Evolutionary conservation across 2,888 invertebrate species (phyloP).

Genomic region (Pegoplata infirma): DNA sequence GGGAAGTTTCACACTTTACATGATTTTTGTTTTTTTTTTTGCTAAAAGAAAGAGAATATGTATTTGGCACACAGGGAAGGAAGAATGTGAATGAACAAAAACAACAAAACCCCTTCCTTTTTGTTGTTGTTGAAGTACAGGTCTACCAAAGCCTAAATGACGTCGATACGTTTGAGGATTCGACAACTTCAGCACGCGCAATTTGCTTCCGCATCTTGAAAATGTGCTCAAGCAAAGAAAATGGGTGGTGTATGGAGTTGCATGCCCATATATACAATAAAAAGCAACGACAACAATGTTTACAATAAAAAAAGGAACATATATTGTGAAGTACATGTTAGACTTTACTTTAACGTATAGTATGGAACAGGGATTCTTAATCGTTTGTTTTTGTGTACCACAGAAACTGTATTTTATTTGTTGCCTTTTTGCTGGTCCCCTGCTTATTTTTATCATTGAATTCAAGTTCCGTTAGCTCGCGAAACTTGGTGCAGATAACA

Average conservation of each 20-base stretch:
- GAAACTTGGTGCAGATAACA: no score
- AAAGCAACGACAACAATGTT: slow-evolving; percentile 33
- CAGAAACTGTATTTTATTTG: no score
- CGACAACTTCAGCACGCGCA: slow-evolving; percentile 77
- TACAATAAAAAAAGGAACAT: slow-evolving; percentile 26
- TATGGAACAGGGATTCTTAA: neutral
- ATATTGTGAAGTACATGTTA: slow-evolving; percentile 32
- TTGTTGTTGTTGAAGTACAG: slow-evolving; percentile 45
- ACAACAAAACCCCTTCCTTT: slow-evolving; percentile 41
- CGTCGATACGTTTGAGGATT: slow-evolving; percentile 62
- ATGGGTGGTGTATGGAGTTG: slow-evolving; percentile 55
- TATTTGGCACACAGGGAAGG: slow-evolving; percentile 36
- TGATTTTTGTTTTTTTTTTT: slow-evolving; percentile 35
- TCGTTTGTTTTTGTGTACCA: neutral
- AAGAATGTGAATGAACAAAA: slow-evolving; percentile 45
- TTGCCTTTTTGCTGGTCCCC: no score
- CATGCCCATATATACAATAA: slow-evolving; percentile 27
- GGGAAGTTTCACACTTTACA: slow-evolving; percentile 59
- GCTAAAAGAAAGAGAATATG: slow-evolving; percentile 39
- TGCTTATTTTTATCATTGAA: no score
- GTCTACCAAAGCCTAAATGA: slow-evolving; percentile 56
- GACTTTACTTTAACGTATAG: slow-evolving; percentile 25
- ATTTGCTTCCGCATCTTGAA: slow-evolving; percentile 77
- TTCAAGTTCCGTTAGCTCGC: no score
- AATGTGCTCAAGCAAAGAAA: slow-evolving; percentile 69